These are phyloP conservation scores for Phragmatobia fuliginosa DNA, from an alignment of 2,888 invertebrate species.

Conservation along the genomic window DNA sequence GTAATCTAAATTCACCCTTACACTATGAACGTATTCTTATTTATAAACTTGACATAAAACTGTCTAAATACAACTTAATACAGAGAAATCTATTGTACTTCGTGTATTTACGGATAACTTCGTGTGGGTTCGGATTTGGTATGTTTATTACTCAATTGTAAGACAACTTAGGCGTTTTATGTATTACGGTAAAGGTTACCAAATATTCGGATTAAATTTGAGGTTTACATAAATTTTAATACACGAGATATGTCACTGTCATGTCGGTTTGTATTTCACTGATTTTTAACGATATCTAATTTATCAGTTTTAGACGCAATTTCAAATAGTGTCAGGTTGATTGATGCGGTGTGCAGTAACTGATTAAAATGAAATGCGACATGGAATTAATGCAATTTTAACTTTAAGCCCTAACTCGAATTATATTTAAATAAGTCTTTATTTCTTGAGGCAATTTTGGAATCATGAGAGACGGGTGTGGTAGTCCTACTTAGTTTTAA, in stretches of 20 bases:
- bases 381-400: conserved; percentile 2
- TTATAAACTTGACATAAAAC: conserved; percentile 50
- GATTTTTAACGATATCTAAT: conserved; percentile 9
- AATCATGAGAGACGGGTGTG: not conserved
- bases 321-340: conserved; percentile 13
- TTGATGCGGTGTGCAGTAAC: conserved; percentile 3
- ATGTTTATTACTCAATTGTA: conserved; percentile 33
- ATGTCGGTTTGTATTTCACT: not conserved
- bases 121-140: conserved; percentile 44
- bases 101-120: conserved; percentile 21
- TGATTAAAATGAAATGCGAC: conserved; percentile 3
- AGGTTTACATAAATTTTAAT: conserved; percentile 10
- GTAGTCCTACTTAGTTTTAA: not conserved
- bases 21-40: conserved; percentile 58
- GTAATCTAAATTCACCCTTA: conserved; percentile 77
- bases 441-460: not conserved
- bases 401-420: not conserved
- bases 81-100: conserved; percentile 36
- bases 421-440: not conserved
- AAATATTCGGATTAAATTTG: conserved; percentile 7
- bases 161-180: conserved; percentile 31
- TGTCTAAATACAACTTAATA: conserved; percentile 55
- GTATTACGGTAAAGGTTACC: conserved; percentile 19
- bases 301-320: conserved; percentile 12
- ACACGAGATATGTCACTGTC: conserved; percentile 7